These are phyloP conservation scores for Zalophus californianus DNA, from an alignment of 2,797 vertebrate genomes.

Conservation along the genomic window DNA sequence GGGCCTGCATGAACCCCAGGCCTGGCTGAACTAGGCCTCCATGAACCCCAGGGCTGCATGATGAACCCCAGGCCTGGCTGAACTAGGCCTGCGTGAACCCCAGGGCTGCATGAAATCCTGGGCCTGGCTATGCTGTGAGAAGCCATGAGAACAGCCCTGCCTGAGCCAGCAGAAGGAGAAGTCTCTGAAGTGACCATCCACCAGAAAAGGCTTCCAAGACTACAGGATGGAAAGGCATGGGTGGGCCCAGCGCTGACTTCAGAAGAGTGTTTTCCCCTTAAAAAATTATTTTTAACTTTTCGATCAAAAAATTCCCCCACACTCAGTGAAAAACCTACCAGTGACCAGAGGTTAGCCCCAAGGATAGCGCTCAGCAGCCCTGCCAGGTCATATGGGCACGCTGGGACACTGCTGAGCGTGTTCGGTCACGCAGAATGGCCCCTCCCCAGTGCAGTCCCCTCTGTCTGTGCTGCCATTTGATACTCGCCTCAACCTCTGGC, in stretches of 20 bases:
- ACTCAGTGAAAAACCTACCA: background rate
- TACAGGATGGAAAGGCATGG: rapidly evolving
- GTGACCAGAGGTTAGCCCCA: background rate
- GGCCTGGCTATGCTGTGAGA: background rate
- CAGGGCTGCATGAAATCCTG: no score
- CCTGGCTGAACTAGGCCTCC: no score
- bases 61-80: no score
- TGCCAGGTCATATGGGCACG: background rate
- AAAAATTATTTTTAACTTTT: background rate
- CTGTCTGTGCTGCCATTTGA: rapidly evolving
- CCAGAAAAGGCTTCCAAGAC: background rate
- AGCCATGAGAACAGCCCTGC: background rate
- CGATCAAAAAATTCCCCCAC: background rate
- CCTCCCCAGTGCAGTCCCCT: background rate
- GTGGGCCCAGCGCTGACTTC: background rate
- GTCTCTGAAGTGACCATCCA: background rate
- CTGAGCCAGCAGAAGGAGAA: background rate
- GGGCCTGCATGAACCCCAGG: no score
- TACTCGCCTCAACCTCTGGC: rapidly evolving
- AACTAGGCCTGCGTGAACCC: no score
- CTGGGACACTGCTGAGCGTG: rapidly evolving
- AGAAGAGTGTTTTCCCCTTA: background rate
- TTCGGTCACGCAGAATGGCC: no score
- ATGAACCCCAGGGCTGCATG: no score
- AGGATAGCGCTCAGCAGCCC: background rate